Base-by-base conservation (phyloP, 2,797 vertebrate genomes). In the Erethizon dorsatum region DNA sequence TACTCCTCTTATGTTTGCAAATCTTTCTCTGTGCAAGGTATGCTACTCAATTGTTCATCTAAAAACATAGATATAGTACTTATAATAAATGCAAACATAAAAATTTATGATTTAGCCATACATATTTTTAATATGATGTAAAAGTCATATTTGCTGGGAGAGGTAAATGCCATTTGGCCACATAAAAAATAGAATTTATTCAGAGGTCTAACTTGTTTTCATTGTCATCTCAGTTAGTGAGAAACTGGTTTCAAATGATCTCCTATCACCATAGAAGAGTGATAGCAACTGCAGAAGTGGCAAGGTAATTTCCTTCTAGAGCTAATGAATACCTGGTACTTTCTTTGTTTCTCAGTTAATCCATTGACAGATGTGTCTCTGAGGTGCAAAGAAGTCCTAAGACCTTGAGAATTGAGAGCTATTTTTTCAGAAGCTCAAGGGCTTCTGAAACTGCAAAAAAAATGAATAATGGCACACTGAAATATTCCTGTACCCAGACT, bases 171-270 rank as follows among this genome's bases (percentile, higher is more conserved):
- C 75, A 95, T 61, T 78, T 79, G 71, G 45, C n/a, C 33, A 67
- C 41, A 31, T 82, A 47, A 85, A 93, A 95, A 71, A 77, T 61
- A 83, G 71, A 82, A 91, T 93, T 65, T 54, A 89, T 69, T 69
- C 84, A 92, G 4, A 57, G n/a, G 13, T 22, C 50, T 80, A 92
- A 87, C 87, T 73, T 88, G 69, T 97, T 97, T 97, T 95, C 67
- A 95, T 94, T 95, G 92, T 97, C 95, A 93, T 82, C 63, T 96
- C 84, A 69, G 84, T 31, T 10, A 96, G 77, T 50, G 56, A 85
- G 96, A 98, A 97, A 28, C 15, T 0, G 14, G 57, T 94, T 97
- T 96, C 82, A 75, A 95, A 95, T 95, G 45, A 50, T 77, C 22
- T 61, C 37, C 37, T 41, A 78, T 95, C 92, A 94, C 82, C 22